Evolutionary conservation across 1,140 invertebrate species (phyloP).

Genomic region (Centruroides vittatus): DNA sequence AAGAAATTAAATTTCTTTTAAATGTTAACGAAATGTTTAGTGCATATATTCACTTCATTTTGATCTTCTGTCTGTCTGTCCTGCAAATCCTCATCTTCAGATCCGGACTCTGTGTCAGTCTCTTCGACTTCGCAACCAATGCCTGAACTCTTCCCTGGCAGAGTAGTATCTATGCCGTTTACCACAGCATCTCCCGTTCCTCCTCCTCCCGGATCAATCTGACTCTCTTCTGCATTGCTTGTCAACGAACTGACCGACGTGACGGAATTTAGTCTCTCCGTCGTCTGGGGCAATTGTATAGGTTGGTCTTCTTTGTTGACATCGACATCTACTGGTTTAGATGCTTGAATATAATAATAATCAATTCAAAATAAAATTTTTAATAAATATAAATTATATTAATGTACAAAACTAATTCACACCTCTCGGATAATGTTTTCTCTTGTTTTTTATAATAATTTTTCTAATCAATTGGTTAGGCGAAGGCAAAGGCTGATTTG

Average conservation of each 20-base stretch:
- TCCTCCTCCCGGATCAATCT: constrained; percentile 24
- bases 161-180: neutral
- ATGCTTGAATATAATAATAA: too few species aligned
- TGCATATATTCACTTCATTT: constrained; percentile 15
- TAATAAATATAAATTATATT: too few species aligned
- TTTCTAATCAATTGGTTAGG: constrained; percentile 70
- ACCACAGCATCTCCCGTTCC: constrained; percentile 25
- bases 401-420: neutral
- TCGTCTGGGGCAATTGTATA: neutral
- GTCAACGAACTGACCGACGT: constrained; percentile 7
- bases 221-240: constrained; percentile 17
- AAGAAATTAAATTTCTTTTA: too few species aligned
- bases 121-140: constrained; percentile 34
- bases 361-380: too few species aligned
- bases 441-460: constrained; percentile 98
- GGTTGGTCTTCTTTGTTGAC: too few species aligned
- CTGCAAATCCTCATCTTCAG: constrained; percentile 34
- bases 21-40: too few species aligned
- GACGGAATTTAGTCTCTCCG: constrained; percentile 4
- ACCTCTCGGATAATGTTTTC: constrained; percentile 57
- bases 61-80: constrained; percentile 26
- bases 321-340: too few species aligned
- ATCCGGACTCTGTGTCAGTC: constrained; percentile 48
- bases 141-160: constrained; percentile 21
- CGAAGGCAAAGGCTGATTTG: constrained; percentile 67